Conservation (phyloP, 53 echinoderm and acorn worm species). For the Echinarachnius parma region DNA sequence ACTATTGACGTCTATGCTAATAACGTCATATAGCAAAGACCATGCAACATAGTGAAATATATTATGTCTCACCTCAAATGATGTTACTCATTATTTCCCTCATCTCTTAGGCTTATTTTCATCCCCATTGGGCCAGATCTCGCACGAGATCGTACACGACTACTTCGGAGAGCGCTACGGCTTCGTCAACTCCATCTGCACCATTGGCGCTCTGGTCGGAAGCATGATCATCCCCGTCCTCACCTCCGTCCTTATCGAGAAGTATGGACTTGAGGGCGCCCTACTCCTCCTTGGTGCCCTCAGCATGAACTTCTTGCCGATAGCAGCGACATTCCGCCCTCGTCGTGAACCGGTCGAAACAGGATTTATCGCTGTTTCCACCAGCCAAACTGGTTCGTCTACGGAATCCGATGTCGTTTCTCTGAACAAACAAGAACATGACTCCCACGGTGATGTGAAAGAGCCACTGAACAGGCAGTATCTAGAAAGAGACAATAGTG, state of each 20-base stretch:
- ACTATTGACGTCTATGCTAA: no score
- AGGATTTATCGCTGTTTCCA: no score
- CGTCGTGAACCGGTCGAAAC: not conserved
- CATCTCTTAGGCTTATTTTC: constrained; percentile 9
- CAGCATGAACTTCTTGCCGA: not conserved
- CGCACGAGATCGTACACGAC: constrained; percentile 5
- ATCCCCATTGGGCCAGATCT: constrained; percentile 15
- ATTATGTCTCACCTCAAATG: no score
- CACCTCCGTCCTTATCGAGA: not conserved
- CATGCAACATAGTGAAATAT: no score
- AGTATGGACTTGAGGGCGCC: constrained; percentile 37
- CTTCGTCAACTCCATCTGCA: constrained; percentile 9
- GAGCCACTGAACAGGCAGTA: no score
- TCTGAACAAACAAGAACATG: no score
- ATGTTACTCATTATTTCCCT: no score
- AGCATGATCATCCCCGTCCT: constrained; percentile 18
- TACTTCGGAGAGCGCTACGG: constrained; percentile 20
- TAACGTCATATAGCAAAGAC: no score
- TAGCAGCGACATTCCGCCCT: constrained; percentile 1
- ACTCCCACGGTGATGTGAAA: no score
- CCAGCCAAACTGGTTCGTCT: no score
- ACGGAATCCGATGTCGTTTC: no score
- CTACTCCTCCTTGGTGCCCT: constrained; percentile 13
- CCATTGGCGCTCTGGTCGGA: not conserved
- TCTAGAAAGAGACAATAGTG: no score